These are phyloP conservation scores for Ditylenchus weischeri DNA, from an alignment of 2,888 invertebrate species.

Conservation along the genomic window DNA sequence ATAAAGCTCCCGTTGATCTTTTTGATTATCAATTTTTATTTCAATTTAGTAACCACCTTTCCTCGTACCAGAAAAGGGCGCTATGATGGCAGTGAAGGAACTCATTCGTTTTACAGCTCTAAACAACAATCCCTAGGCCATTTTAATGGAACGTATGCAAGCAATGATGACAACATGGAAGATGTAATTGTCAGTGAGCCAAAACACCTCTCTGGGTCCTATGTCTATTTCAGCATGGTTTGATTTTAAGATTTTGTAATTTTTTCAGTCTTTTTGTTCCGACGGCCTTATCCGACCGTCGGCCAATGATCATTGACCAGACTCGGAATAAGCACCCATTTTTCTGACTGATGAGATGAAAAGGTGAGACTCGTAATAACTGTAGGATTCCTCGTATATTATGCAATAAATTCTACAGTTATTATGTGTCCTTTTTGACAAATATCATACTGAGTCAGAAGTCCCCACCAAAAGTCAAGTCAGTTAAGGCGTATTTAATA, in stretches of 20 bases:
- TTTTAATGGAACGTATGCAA: not conserved
- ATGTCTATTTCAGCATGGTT: slow-evolving; percentile 14
- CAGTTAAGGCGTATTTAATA: not conserved
- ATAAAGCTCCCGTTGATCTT: not conserved
- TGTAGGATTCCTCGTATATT: not conserved
- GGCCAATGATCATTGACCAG: too few species aligned
- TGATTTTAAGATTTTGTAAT: not conserved
- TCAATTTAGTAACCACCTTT: not conserved
- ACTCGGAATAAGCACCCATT: too few species aligned
- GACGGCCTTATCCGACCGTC: too few species aligned
- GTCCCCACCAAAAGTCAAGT: not conserved
- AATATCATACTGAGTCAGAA: not conserved
- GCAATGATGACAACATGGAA: not conserved
- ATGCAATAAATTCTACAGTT: not conserved
- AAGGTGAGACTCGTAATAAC: too few species aligned
- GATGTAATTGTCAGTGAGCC: not conserved
- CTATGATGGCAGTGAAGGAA: slow-evolving; percentile 2
- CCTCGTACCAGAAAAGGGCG: slow-evolving; percentile 11
- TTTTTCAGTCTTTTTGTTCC: too few species aligned
- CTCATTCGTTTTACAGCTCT: not conserved
- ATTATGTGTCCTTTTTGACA: not conserved
- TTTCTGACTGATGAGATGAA: too few species aligned
- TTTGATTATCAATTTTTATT: not conserved
- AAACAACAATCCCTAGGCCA: not conserved
- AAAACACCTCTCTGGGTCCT: not conserved